Conservation (phyloP, 1,140 invertebrate species). For the Dinothrombium tinctorium region DNA sequence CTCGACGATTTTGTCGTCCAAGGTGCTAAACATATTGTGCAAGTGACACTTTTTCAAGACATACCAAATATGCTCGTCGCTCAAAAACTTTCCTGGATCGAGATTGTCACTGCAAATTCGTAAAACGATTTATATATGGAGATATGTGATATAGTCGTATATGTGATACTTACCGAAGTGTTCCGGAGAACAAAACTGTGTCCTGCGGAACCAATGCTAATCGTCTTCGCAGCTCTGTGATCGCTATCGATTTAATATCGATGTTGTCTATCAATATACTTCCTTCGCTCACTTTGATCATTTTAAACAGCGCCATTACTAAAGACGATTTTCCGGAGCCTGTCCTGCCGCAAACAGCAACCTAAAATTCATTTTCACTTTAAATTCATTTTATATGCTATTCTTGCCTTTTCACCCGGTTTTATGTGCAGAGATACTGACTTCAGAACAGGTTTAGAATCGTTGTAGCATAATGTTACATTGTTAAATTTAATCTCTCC, state of each 20-base stretch:
- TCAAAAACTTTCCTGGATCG: constrained; percentile 8
- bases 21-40: constrained; percentile 36
- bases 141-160: constrained; percentile 55
- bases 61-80: constrained; percentile 14
- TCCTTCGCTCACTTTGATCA: constrained; percentile 29
- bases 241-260: constrained; percentile 37
- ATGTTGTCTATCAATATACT: constrained; percentile 54
- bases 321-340: constrained; percentile 22
- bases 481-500: background rate
- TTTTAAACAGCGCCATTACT: constrained; percentile 21
- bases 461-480: background rate
- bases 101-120: background rate
- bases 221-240: constrained; percentile 22
- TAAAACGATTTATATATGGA: constrained; percentile 46
- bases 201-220: constrained; percentile 40
- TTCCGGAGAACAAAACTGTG: constrained; percentile 70
- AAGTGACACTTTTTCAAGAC: constrained; percentile 13
- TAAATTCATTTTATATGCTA: background rate
- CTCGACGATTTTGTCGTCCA: constrained; percentile 42
- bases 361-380: constrained; percentile 16
- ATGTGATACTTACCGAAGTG: constrained; percentile 34
- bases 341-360: constrained; percentile 22
- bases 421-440: background rate
- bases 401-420: constrained; percentile 1
- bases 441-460: background rate